Percentiles rank a stretch among this genome's conserved stretches.
phyloP scores from a whole-genome alignment of 2,888 invertebrate species.

The Andricus quercusramuli region DNA sequence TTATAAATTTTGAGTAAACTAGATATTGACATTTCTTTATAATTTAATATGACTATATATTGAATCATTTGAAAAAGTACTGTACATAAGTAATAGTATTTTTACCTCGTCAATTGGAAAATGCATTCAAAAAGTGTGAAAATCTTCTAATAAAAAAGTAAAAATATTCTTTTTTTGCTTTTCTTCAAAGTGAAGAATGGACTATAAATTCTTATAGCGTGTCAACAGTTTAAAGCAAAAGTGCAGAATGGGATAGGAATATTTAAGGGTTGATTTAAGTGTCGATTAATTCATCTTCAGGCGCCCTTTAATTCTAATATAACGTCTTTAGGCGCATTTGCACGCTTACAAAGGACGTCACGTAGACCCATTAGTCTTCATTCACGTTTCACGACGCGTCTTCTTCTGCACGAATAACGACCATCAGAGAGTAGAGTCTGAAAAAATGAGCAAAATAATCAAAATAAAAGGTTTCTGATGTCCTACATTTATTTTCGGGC shows the following conservation, averaged over 20 bases:
- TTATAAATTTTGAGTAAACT: too few species aligned
- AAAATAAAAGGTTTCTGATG: background rate
- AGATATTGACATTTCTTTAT: too few species aligned
- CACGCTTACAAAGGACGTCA: constrained; percentile 37
- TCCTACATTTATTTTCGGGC: background rate
- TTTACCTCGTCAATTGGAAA: too few species aligned
- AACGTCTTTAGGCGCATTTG: constrained; percentile 32
- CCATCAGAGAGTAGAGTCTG: constrained; percentile 17
- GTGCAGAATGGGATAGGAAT: constrained; percentile 19
- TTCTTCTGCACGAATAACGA: constrained; percentile 32
- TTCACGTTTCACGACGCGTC: constrained; percentile 33
- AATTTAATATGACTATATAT: too few species aligned
- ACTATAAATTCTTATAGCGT: constrained; percentile 1
- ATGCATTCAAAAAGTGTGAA: background rate
- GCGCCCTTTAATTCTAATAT: constrained; percentile 38
- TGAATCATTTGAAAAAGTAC: too few species aligned
- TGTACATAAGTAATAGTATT: too few species aligned
- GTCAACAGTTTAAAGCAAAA: constrained; percentile 22
- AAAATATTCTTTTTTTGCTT: background rate
- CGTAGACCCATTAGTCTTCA: constrained; percentile 37
- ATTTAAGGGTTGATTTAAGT: constrained; percentile 31
- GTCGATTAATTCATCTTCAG: constrained; percentile 32
- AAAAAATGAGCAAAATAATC: constrained; percentile 18
- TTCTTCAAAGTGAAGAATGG: background rate
- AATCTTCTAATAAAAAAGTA: background rate